A percentile compares a stretch with the other conserved stretches of the same genome.
These are phyloP conservation scores for Ischnura elegans DNA, from an alignment of 2,888 invertebrate genomes.

Conservation along the genomic window DNA sequence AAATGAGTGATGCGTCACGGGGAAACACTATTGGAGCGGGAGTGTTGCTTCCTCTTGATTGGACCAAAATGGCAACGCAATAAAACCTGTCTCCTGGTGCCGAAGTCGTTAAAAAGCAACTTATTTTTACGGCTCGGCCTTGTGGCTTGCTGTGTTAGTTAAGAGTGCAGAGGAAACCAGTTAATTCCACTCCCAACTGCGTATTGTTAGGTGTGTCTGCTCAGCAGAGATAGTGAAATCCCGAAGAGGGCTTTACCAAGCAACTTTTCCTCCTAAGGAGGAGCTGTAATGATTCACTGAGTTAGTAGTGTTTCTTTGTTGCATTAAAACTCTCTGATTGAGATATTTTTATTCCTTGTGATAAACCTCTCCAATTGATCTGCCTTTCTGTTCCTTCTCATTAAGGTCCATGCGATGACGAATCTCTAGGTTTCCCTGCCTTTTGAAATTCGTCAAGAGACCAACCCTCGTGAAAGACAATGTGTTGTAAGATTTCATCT, in stretches of 20 bases:
- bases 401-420: not conserved
- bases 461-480: too few relatives aligned
- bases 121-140: not conserved
- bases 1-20: too few relatives aligned
- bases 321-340: too few relatives aligned
- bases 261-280: conserved; percentile 14
- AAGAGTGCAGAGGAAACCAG: not conserved
- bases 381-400: not conserved
- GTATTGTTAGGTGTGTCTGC: not conserved
- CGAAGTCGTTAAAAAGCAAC: not conserved
- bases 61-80: not conserved
- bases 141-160: not conserved
- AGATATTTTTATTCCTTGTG: not conserved
- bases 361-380: not conserved
- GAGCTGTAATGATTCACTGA: not conserved
- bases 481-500: too few relatives aligned
- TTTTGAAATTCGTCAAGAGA: too few relatives aligned
- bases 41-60: too few relatives aligned
- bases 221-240: not conserved
- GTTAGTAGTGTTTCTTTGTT: not conserved
- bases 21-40: too few relatives aligned
- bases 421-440: not conserved
- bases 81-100: not conserved
- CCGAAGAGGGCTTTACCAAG: not conserved
- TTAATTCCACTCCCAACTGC: not conserved